These are phyloP conservation scores for Achatina immaculata DNA, from an alignment of 1,140 invertebrate genomes.

Conservation along the genomic window DNA sequence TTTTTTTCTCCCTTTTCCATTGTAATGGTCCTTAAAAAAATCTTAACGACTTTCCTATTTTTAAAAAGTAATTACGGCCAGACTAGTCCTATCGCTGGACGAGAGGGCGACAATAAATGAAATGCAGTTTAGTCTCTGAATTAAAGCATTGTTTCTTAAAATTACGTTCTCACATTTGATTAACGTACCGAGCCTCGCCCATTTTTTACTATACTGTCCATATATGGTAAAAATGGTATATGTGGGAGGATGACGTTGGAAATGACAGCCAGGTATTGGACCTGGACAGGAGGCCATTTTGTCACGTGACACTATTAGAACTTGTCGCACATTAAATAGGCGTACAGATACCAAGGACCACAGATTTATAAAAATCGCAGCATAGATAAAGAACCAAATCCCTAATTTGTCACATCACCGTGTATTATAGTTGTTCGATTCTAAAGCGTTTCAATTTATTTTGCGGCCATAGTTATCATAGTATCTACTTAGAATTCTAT, in stretches of 20 bases:
- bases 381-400: not conserved
- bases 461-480: not conserved
- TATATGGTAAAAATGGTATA: constrained; percentile 8
- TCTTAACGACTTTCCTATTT: too few species aligned
- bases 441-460: not conserved
- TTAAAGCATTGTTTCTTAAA: too few species aligned
- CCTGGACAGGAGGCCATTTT: constrained; percentile 10
- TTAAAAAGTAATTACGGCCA: too few species aligned
- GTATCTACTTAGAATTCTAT: not conserved
- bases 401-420: not conserved
- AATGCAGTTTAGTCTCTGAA: too few species aligned
- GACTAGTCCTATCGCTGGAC: too few species aligned
- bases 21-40: too few species aligned
- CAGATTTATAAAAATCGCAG: not conserved
- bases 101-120: too few species aligned
- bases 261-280: constrained; percentile 43
- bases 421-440: not conserved
- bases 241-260: not conserved
- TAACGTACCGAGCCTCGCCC: too few species aligned
- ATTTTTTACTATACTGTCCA: not conserved
- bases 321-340: constrained; percentile 40
- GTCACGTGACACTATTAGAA: constrained; percentile 41
- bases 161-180: too few species aligned
- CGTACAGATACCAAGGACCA: constrained; percentile 31
- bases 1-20: too few species aligned